Evolutionary conservation across 2,797 vertebrate genomes (phyloP), one percentile per base, ranked within the genome.

Genomic region (Takifugu ocellatus): DNA sequence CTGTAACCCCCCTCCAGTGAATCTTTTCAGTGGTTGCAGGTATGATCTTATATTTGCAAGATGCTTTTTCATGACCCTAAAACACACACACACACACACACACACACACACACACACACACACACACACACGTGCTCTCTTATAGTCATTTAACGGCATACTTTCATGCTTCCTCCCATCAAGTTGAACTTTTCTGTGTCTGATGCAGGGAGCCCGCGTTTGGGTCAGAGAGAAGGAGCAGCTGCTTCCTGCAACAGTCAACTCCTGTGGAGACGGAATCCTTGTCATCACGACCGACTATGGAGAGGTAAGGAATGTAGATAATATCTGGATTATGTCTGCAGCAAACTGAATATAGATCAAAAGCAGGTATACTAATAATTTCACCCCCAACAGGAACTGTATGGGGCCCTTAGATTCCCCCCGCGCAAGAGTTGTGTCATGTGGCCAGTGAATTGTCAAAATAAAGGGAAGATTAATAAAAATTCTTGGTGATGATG

Each of bases 181-280:
- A 64, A 63, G 29, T 21, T 51, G 26, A 49, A 31, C 51, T 0
- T 48, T 10, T 70, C 8, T 85, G 65, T 69, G 50, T 82, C 52
- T 82, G 75, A 77, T 87, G 27, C 87, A 96, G 95, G 94, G 94
- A 79, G 85, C 92, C 71, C 92, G 89, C 25, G 92, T 96, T 46
- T 96, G 95, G 95, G 92, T 95, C 72, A 81, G 62, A 64, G 92
- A 94, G 82, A 92, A 93, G 71, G 92, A 93, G 75, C 92, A 92
- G 82, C 88, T 95, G 82, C 81, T 93, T 75, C 94, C 95, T 5
- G 93, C 92, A 63, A 93, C 90, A 0, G 89, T 96, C 69, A 92
- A 90, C 82, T 91, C 87, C 17, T 92, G 90, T 58, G 84, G 76
- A 47, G 88, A 92, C 70, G 93, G 92, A 71, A 92, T 85, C 0